phyloP scores from a whole-genome alignment of 2,888 invertebrate species.

The Seladonia tumulorum region DNA sequence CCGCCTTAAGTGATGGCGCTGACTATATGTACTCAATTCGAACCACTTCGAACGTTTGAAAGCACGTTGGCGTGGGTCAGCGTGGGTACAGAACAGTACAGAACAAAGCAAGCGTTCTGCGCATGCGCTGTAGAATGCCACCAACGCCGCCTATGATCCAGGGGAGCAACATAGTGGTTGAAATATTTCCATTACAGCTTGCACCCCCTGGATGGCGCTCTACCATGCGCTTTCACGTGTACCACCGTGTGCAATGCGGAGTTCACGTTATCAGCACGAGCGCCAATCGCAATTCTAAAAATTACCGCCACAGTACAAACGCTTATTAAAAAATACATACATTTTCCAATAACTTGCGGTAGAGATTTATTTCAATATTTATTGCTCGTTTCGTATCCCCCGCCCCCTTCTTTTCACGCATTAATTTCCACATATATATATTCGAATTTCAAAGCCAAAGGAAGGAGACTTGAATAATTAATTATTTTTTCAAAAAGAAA shows the following conservation, averaged over 20 bases:
- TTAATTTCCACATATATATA: not conserved
- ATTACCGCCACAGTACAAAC: not conserved
- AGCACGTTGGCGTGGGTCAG: too few species aligned
- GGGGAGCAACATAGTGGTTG: too few species aligned
- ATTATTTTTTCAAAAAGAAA: not conserved
- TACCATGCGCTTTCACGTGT: constrained; percentile 69
- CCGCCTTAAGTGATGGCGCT: constrained; percentile 71
- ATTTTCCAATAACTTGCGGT: not conserved
- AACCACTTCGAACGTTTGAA: too few species aligned
- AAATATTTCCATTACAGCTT: too few species aligned
- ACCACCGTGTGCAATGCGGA: not conserved
- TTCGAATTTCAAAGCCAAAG: not conserved
- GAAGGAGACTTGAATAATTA: not conserved
- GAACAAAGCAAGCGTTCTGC: too few species aligned
- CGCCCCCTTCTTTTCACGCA: not conserved
- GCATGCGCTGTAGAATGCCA: too few species aligned
- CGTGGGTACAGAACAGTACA: too few species aligned
- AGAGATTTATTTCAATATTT: not conserved
- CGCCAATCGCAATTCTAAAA: not conserved
- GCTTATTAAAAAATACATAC: not conserved
- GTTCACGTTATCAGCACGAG: not conserved
- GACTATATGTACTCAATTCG: too few species aligned
- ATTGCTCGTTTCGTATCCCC: not conserved
- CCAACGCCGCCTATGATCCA: too few species aligned
- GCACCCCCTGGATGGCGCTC: too few species aligned